Conservation (phyloP, 2,113 vertebrate genomes). For the Amphiprion ocellaris region DNA sequence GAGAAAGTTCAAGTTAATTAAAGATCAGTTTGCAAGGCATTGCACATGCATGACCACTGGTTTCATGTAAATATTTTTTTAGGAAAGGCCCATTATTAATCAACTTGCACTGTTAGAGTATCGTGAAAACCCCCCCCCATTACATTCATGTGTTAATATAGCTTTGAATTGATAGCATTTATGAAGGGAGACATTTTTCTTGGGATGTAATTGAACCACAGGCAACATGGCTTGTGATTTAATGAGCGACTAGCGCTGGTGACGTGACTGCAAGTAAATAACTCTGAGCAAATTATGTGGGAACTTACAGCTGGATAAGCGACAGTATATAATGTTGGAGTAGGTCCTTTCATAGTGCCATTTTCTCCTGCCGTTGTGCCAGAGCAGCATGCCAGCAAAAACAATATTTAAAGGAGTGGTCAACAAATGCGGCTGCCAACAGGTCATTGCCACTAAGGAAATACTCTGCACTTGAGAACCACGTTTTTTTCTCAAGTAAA, state of each 20-base stretch:
- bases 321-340: conserved; percentile 35
- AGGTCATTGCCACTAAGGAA: conserved; percentile 34
- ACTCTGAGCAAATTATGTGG: conserved; percentile 36
- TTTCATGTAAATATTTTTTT: neutral
- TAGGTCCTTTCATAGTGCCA: conserved; percentile 15
- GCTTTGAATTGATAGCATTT: conserved; percentile 10
- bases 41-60: neutral
- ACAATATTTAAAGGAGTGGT: conserved; percentile 38
- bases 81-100: neutral
- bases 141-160: conserved; percentile 1
- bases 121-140: too few species aligned
- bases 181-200: neutral
- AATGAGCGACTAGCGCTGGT: conserved; percentile 25
- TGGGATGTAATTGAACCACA: conserved; percentile 24
- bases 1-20: too few species aligned
- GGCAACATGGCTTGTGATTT: conserved; percentile 18
- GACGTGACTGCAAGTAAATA: conserved; percentile 18
- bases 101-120: neutral
- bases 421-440: conserved; percentile 35
- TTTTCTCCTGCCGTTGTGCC: conserved; percentile 31
- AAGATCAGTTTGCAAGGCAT: neutral
- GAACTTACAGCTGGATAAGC: conserved; percentile 37
- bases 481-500: neutral
- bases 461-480: neutral
- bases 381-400: conserved; percentile 51